Base-by-base conservation (phyloP, 2,888 invertebrate genomes). In the Sicus ferrugineus region DNA sequence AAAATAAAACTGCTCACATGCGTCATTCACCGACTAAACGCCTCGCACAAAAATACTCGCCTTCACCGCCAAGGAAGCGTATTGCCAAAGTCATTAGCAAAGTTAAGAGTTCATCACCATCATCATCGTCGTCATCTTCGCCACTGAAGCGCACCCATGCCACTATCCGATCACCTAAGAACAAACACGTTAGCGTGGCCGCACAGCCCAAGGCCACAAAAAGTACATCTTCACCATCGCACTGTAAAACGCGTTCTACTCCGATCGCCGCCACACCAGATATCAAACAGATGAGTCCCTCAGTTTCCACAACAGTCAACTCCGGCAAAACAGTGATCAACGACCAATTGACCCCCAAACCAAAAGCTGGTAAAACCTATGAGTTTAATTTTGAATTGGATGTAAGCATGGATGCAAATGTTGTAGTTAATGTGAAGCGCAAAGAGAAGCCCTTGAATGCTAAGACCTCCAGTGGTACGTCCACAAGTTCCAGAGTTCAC, bases 351-450 rank as follows among this genome's bases (percentile, higher is more conserved):
- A 83, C 84, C 0, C 84, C 84, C 0, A 83, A 82, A 67, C 76
- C 80, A 9, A 81, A 79, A 30, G 77, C 81, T 16, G 78, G 78
- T 2, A 86, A 86, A 75, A 84, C 82, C 0, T 85, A 85, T 69
- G 83, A 85, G 71, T 81, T 86, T 23, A 85, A 85, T 76, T 83
- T 86, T 64, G 85, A 85, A 69, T 71, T 86, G 38, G 84, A 86
- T 73, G 85, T 86, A 5, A 85, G 85, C 71, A 75, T 85, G 79
- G 85, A 86, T 73, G 84, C 85, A n/a, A 83, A 86, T 77, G 83
- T 86, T 38, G 78, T 86, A 68, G 83, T 86, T 1, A 85, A 84
- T 71, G 83, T 86, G 0, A 84, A 83, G 71, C 81, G 86, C 19
- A 85, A 85, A 73, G 82, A 81, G 73, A 84, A 83, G 70, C 68